Conservation (phyloP, 2,888 invertebrate species). For the Lampropteryx suffumata region DNA sequence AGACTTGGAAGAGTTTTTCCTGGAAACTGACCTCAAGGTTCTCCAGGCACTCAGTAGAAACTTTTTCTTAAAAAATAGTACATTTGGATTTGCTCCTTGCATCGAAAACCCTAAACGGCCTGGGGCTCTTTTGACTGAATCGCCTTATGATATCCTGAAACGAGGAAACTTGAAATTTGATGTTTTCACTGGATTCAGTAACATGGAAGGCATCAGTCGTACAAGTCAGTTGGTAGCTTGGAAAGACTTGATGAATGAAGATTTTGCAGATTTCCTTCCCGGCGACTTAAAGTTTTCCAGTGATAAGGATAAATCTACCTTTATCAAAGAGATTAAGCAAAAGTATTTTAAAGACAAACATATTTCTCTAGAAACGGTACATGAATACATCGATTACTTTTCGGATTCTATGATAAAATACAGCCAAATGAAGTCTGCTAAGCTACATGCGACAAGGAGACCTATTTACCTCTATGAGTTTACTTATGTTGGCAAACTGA, state of each 20-base stretch:
- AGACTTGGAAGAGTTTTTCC: conserved; percentile 66
- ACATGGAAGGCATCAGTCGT: conserved; percentile 74
- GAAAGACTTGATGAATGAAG: conserved; percentile 66
- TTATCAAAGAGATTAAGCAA: conserved; percentile 51
- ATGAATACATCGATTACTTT: conserved; percentile 66
- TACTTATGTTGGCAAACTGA: conserved; percentile 64
- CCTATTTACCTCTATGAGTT: conserved; percentile 70
- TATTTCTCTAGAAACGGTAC: conserved; percentile 49
- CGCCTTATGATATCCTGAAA: conserved; percentile 60
- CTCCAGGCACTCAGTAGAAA: conserved; percentile 59
- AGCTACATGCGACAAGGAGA: conserved; percentile 50
- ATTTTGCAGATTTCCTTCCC: conserved; percentile 66
- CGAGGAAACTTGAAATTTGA: conserved; percentile 55
- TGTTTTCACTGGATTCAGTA: conserved; percentile 63
- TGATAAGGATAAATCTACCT: conserved; percentile 43
- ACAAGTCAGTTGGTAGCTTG: conserved; percentile 59
- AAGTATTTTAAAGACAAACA: conserved; percentile 62
- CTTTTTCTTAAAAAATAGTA: conserved; percentile 66
- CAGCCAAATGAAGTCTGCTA: conserved; percentile 62
- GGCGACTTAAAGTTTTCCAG: conserved; percentile 60
- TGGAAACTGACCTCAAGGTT: conserved; percentile 49
- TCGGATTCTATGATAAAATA: conserved; percentile 75
- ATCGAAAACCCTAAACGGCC: conserved; percentile 59
- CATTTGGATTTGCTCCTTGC: conserved; percentile 73
- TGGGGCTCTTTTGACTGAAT: conserved; percentile 63